These are phyloP conservation scores for Chymomyza fuscimana DNA, from an alignment of 2,888 invertebrate species.

Conservation along the genomic window DNA sequence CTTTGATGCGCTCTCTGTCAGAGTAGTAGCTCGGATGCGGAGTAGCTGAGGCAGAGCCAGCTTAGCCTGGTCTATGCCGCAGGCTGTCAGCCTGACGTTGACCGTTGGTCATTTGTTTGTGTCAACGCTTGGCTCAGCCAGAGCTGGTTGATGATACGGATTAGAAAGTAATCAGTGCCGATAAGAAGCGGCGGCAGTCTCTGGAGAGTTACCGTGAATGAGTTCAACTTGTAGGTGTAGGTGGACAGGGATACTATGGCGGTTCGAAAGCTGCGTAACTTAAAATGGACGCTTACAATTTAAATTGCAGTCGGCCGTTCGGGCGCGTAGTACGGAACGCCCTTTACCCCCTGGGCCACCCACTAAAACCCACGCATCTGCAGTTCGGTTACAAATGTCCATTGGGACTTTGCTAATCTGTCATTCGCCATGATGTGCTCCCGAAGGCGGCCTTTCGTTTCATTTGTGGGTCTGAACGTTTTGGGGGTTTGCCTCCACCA, in stretches of 20 bases:
- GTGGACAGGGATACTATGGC: constrained; percentile 22
- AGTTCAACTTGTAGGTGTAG: constrained; percentile 6
- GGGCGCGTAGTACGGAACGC: not conserved
- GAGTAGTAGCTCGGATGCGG: no score
- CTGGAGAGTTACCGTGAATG: constrained; percentile 35
- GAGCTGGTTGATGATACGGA: constrained; percentile 64
- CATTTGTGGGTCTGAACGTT: constrained; percentile 38
- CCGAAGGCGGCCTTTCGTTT: constrained; percentile 68
- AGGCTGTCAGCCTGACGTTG: constrained; percentile 43
- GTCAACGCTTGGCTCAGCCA: constrained; percentile 58
- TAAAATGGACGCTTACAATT: constrained; percentile 47
- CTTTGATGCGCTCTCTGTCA: constrained; percentile 10
- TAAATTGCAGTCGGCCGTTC: constrained; percentile 53
- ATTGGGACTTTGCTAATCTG: constrained; percentile 75
- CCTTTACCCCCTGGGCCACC: constrained; percentile 12
- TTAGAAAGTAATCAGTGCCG: constrained; percentile 75
- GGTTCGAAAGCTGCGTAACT: constrained; percentile 52
- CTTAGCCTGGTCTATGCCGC: constrained; percentile 18
- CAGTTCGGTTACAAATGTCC: constrained; percentile 75
- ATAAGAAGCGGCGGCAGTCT: constrained; percentile 60
- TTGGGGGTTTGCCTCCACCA: constrained; percentile 28
- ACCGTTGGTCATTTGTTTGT: constrained; percentile 68
- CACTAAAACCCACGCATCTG: constrained; percentile 42
- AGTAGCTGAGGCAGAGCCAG: no score
- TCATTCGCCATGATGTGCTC: constrained; percentile 74